These are phyloP conservation scores for Mystacides longicornis DNA, from an alignment of 2,888 invertebrate species.

Conservation along the genomic window DNA sequence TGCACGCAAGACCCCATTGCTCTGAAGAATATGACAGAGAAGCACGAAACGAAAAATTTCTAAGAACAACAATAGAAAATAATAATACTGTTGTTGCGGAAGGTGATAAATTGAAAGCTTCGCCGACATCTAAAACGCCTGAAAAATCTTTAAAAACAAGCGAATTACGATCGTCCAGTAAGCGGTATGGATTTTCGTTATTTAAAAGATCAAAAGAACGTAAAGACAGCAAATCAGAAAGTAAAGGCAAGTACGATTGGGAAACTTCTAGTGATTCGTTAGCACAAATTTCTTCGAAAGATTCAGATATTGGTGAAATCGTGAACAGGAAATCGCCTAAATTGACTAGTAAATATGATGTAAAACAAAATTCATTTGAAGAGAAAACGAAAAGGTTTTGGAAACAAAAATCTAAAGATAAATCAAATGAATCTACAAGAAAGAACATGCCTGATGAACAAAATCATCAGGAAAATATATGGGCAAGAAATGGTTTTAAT, in stretches of 20 bases:
- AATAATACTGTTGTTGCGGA: constrained; percentile 4
- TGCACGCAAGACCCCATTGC: constrained; percentile 4
- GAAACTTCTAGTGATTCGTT: neutral
- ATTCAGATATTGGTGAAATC: constrained; percentile 7
- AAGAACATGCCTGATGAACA: constrained; percentile 14
- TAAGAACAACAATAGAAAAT: constrained; percentile 5
- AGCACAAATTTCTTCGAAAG: constrained; percentile 4
- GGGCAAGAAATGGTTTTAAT: constrained; percentile 8
- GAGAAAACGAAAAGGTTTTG: constrained; percentile 16
- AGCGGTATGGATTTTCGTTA: constrained; percentile 18
- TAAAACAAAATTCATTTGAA: constrained; percentile 12
- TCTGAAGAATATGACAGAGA: constrained; percentile 11
- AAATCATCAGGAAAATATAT: constrained; percentile 13
- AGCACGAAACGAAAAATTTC: constrained; percentile 1
- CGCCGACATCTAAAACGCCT: neutral
- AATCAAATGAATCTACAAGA: constrained; percentile 7
- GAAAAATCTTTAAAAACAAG: neutral
- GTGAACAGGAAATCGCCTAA: too few species aligned
- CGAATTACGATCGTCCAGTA: constrained; percentile 8
- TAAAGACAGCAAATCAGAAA: constrained; percentile 9
- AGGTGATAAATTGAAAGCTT: neutral
- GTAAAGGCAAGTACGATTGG: constrained; percentile 10
- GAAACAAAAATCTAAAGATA: constrained; percentile 21
- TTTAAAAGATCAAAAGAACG: constrained; percentile 17
- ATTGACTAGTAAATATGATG: neutral